Conservation (phyloP, 2,797 vertebrate species). For the Rhinogobio ventralis region DNA sequence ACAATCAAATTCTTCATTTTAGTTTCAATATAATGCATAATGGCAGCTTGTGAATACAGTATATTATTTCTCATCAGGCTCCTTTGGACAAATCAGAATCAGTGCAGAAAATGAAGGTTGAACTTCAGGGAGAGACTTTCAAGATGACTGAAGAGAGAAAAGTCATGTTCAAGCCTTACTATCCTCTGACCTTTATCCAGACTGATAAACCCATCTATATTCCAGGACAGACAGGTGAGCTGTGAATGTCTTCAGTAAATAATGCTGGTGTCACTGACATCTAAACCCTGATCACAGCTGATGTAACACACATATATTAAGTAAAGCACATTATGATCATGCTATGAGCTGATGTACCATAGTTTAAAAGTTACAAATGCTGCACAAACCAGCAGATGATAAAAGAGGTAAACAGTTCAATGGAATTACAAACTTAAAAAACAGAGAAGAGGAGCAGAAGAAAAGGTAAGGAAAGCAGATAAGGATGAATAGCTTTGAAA, state of each 20-base stretch:
- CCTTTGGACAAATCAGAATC: constrained; percentile 54
- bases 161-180: constrained; percentile 73
- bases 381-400: not conserved
- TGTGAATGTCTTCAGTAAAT: not conserved
- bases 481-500: not conserved
- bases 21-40: not conserved
- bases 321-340: not conserved
- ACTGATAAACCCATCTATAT: constrained; percentile 92
- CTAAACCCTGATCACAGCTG: constrained; percentile 6
- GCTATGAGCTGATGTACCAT: not conserved
- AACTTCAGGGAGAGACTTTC: constrained; percentile 74
- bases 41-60: not conserved
- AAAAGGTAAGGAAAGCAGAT: not conserved
- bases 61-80: constrained; percentile 60
- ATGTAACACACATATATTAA: not conserved
- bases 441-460: not conserved
- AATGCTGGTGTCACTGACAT: not conserved
- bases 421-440: not conserved
- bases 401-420: not conserved
- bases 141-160: constrained; percentile 74
- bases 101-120: constrained; percentile 66
- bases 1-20: too few species aligned
- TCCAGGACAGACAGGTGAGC: constrained; percentile 81
- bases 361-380: not conserved
- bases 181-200: constrained; percentile 80